phyloP scores from a whole-genome alignment of 2,888 invertebrate genomes.

The Cetonia aurata region DNA sequence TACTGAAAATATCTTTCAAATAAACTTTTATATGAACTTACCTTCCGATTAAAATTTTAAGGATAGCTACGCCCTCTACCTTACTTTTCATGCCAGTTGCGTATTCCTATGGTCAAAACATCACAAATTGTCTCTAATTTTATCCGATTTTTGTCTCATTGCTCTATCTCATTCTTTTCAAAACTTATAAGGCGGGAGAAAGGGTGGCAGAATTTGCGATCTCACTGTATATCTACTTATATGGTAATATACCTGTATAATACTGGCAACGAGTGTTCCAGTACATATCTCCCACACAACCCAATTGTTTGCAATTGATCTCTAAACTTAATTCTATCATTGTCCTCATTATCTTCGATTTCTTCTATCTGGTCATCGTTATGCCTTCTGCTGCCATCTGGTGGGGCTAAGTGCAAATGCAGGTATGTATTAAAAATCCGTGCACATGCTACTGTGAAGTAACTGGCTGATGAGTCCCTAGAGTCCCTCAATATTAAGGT shows the following conservation, averaged over 20 bases:
- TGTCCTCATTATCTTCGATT: conserved; percentile 75
- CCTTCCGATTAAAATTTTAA: too few species aligned
- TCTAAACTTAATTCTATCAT: conserved; percentile 75
- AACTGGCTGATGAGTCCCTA: conserved; percentile 57
- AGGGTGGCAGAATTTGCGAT: too few species aligned
- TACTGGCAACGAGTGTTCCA: conserved; percentile 75
- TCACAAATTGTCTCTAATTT: too few species aligned
- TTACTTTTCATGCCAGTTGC: too few species aligned
- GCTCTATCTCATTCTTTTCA: too few species aligned
- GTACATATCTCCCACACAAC: conserved; percentile 73
- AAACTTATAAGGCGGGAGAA: too few species aligned
- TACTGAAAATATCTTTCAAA: too few species aligned
- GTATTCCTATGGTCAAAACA: too few species aligned
- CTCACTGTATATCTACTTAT: background rate
- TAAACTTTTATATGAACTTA: too few species aligned
- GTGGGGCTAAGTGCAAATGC: conserved; percentile 83
- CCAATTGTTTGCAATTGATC: conserved; percentile 84
- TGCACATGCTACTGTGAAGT: conserved; percentile 61
- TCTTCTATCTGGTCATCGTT: conserved; percentile 68
- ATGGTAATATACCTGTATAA: conserved; percentile 68
- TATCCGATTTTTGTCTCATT: too few species aligned
- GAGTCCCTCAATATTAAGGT: conserved; percentile 68
- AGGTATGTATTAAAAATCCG: conserved; percentile 85
- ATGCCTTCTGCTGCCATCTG: conserved; percentile 76
- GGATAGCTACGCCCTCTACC: too few species aligned